A percentile compares a stretch with the other conserved stretches of the same genome.
These are phyloP conservation scores for Eupithecia tripunctaria DNA, from an alignment of 2,888 invertebrate genomes.

Conservation along the genomic window DNA sequence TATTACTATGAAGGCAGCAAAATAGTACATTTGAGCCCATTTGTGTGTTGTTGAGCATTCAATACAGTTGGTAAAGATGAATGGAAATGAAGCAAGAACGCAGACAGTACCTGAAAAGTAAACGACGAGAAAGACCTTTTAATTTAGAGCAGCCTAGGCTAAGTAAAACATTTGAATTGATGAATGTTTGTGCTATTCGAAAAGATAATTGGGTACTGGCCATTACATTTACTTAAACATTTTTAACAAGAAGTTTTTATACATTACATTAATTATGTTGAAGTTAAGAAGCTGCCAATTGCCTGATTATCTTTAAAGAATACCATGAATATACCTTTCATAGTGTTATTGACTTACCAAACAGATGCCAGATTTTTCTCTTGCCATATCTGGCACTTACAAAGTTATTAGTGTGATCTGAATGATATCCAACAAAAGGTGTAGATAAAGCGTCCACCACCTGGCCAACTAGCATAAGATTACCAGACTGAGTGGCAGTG, in stretches of 20 bases:
- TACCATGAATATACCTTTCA: neutral
- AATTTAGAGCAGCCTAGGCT: neutral
- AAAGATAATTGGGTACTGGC: too few species aligned
- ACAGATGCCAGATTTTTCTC: conserved; percentile 94
- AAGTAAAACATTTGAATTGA: neutral
- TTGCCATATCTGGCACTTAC: conserved; percentile 90
- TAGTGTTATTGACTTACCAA: conserved; percentile 85
- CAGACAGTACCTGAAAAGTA: conserved; percentile 88
- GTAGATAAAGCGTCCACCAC: conserved; percentile 94
- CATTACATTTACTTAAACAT: too few species aligned
- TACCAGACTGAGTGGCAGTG: conserved; percentile 83
- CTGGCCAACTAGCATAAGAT: conserved; percentile 91
- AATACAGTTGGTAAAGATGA: conserved; percentile 92
- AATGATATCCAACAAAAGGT: conserved; percentile 93
- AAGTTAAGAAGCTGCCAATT: too few species aligned
- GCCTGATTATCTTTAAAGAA: too few species aligned
- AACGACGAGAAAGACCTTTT: too few species aligned
- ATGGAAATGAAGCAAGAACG: conserved; percentile 92
- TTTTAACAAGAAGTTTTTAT: too few species aligned
- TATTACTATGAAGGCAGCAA: conserved; percentile 90
- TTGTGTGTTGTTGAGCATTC: conserved; percentile 86
- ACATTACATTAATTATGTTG: too few species aligned
- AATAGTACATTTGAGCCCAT: conserved; percentile 90
- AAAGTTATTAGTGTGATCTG: conserved; percentile 89
- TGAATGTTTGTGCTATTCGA: too few species aligned